Evolutionary conservation across 2,888 invertebrate species (phyloP).

Genomic region (Gryllus longicercus): DNA sequence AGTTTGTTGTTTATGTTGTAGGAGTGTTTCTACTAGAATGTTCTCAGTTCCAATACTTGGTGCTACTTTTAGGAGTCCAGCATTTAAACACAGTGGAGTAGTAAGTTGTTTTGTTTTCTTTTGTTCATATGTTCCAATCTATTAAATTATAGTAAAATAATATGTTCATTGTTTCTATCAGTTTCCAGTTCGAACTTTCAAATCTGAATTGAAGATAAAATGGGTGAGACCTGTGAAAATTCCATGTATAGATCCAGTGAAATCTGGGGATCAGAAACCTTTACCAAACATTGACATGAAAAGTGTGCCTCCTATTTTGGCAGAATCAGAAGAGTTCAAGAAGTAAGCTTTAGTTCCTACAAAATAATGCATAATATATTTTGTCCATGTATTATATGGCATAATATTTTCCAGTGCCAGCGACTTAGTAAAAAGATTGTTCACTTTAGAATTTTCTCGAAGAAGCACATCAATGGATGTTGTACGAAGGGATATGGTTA

Average conservation of each 20-base stretch:
- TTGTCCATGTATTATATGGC: no score
- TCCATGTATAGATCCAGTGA: conserved; percentile 60
- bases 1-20: no score
- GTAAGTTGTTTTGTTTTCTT: no score
- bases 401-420: conserved; percentile 58
- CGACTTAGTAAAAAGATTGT: conserved; percentile 66
- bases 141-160: neutral
- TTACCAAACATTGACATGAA: conserved; percentile 55
- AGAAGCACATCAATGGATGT: conserved; percentile 53
- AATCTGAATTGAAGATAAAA: conserved; percentile 70
- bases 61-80: no score
- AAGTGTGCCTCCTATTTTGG: conserved; percentile 53
- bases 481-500: conserved; percentile 54
- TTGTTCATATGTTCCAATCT: no score
- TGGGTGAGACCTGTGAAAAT: conserved; percentile 73
- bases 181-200: conserved; percentile 49
- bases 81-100: no score
- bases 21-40: no score
- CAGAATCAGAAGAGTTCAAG: conserved; percentile 65
- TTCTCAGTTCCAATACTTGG: no score
- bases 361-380: no score
- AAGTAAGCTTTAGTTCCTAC: conserved; percentile 50
- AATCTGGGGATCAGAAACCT: conserved; percentile 66
- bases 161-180: conserved; percentile 43
- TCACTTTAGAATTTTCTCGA: conserved; percentile 65